Conservation (phyloP, 2,888 invertebrate species). For the Acanthosepion pharaonis region DNA sequence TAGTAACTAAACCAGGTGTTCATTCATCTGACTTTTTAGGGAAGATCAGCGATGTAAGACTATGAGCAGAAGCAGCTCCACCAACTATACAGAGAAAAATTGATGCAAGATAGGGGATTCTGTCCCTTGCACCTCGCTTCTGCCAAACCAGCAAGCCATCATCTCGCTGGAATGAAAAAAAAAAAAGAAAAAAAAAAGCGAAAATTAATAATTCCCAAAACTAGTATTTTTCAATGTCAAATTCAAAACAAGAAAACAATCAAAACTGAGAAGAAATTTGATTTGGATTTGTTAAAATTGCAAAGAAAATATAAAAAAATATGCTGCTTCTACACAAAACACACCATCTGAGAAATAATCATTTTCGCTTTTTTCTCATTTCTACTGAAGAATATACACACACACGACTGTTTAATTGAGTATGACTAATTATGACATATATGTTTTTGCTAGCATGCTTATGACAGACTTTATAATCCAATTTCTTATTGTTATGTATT, state of each 20-base stretch:
- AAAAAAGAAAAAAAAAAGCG: not conserved
- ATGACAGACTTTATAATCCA: too few species aligned
- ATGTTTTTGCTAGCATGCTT: too few species aligned
- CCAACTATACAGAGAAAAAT: slow-evolving; percentile 49
- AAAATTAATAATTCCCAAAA: not conserved
- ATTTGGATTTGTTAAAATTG: too few species aligned
- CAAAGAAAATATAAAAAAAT: too few species aligned
- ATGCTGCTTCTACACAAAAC: too few species aligned
- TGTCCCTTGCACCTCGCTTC: slow-evolving; percentile 53
- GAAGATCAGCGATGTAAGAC: slow-evolving; percentile 50
- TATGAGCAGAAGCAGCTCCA: slow-evolving; percentile 43
- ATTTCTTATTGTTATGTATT: too few species aligned
- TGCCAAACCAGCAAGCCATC: slow-evolving; percentile 58
- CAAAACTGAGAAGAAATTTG: not conserved
- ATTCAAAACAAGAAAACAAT: not conserved
- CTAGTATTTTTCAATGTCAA: not conserved
- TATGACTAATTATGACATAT: too few species aligned
- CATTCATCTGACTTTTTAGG: slow-evolving; percentile 49
- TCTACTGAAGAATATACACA: too few species aligned
- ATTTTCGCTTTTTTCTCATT: too few species aligned
- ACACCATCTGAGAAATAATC: too few species aligned
- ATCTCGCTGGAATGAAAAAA: slow-evolving; percentile 54
- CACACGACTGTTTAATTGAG: too few species aligned
- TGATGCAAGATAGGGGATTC: slow-evolving; percentile 49
- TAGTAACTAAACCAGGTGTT: not conserved